A percentile compares a stretch with the other conserved stretches of the same genome.
Evolutionary conservation across 2,888 invertebrate genomes (phyloP).

Genomic region (Apotomis betuletana): DNA sequence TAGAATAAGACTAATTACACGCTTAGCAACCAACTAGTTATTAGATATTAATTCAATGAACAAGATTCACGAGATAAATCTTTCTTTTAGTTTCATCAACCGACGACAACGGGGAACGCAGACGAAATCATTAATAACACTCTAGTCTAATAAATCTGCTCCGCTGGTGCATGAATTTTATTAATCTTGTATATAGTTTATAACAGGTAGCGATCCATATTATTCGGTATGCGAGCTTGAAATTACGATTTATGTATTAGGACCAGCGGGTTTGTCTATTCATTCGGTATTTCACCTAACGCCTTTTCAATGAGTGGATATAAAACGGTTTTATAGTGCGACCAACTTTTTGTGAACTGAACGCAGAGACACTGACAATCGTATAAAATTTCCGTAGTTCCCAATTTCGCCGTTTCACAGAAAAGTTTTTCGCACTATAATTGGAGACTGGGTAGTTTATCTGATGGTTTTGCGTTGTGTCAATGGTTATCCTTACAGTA

Average conservation of each 20-base stretch:
- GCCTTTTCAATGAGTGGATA: constrained; percentile 4
- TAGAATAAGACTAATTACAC: constrained; percentile 2
- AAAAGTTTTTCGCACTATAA: no score
- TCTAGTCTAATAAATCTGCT: constrained; percentile 29
- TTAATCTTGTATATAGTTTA: constrained; percentile 18
- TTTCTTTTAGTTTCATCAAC: constrained; percentile 27
- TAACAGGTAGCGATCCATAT: not conserved
- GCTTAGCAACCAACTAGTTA: constrained; percentile 9
- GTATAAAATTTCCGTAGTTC: no score
- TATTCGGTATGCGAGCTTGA: constrained; percentile 5
- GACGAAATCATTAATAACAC: constrained; percentile 33
- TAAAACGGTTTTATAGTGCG: constrained; percentile 1
- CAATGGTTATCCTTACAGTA: no score
- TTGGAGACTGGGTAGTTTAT: no score
- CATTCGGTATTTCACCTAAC: constrained; percentile 10
- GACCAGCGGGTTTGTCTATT: constrained; percentile 13
- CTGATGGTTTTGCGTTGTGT: no score
- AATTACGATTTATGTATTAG: constrained; percentile 24
- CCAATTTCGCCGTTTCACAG: no score
- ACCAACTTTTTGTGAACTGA: not conserved
- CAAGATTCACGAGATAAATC: constrained; percentile 20
- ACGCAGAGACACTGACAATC: no score
- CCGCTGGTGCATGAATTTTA: constrained; percentile 16
- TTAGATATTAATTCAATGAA: constrained; percentile 22
- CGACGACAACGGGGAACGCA: constrained; percentile 16